Conservation (phyloP, 2,113 vertebrate genomes). For the Zapus hudsonius region DNA sequence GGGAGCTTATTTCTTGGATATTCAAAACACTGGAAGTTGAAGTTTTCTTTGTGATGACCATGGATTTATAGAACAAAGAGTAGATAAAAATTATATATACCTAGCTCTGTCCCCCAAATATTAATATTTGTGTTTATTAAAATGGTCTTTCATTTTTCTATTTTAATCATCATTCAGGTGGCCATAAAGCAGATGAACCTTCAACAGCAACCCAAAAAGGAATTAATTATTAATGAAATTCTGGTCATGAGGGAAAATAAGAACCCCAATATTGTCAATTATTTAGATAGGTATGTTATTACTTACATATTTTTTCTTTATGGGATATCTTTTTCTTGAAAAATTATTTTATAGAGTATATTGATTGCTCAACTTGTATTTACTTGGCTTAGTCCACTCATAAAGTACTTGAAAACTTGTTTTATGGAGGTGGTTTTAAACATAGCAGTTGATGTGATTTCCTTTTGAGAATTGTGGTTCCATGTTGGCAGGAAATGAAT, state of each 20-base stretch:
- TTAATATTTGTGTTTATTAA: neutral
- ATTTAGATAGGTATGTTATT: conserved; percentile 94
- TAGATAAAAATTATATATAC: neutral
- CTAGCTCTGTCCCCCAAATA: neutral
- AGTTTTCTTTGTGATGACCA: neutral
- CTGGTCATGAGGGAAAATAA: conserved; percentile 99
- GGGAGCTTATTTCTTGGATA: neutral
- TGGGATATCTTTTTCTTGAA: conserved; percentile 20
- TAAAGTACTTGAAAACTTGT: conserved; percentile 21
- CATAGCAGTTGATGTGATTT: conserved; percentile 47
- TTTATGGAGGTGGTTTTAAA: conserved; percentile 50
- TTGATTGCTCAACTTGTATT: neutral
- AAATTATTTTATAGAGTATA: conserved; percentile 32
- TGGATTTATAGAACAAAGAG: neutral
- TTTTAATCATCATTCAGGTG: conserved; percentile 88
- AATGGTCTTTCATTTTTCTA: conserved; percentile 4
- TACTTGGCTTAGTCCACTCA: neutral
- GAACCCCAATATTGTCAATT: conserved; percentile 99
- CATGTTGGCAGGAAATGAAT: neutral
- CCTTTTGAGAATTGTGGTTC: neutral
- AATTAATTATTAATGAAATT: conserved; percentile 99
- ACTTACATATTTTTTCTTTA: conserved; percentile 21
- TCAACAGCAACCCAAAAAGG: conserved; percentile 99
- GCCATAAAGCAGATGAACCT: conserved; percentile 99
- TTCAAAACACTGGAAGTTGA: conserved; percentile 8